Evolutionary conservation across 2,113 vertebrate species (phyloP).

Genomic region (Myotis yumanensis): DNA sequence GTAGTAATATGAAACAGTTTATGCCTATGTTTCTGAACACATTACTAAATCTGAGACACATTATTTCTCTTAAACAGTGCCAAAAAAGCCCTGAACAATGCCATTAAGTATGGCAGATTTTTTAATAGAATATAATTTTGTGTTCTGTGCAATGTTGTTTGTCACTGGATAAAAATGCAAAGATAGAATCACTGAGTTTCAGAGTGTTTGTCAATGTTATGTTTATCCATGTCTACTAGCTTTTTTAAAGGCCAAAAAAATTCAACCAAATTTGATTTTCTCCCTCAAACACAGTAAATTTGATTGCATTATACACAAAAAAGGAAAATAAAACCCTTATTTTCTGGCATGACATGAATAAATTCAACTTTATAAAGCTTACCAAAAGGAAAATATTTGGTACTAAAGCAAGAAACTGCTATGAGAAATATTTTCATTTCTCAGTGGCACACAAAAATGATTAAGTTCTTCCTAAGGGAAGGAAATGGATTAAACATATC

Average conservation of each 20-base stretch:
- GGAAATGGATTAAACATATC: neutral
- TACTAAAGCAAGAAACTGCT: neutral
- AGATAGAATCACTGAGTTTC: neutral
- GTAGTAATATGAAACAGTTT: neutral
- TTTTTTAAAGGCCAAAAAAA: constrained; percentile 19
- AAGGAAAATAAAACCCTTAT: neutral
- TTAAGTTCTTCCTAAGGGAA: neutral
- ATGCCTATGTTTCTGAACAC: neutral
- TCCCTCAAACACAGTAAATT: neutral
- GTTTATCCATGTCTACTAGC: neutral
- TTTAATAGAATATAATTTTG: neutral
- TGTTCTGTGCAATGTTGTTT: neutral
- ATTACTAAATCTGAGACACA: neutral
- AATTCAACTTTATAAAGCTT: neutral
- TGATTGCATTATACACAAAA: neutral
- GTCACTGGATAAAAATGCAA: neutral
- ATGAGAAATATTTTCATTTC: neutral
- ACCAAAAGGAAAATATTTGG: neutral
- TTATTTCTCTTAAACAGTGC: neutral
- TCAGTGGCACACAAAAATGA: neutral
- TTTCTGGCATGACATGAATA: neutral
- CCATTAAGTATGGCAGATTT: neutral
- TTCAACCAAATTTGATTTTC: neutral
- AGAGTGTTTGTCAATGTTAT: neutral
- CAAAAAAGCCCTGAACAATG: neutral